Base-by-base conservation (phyloP, 2,113 vertebrate genomes). In the Asarcornis scutulata region DNA sequence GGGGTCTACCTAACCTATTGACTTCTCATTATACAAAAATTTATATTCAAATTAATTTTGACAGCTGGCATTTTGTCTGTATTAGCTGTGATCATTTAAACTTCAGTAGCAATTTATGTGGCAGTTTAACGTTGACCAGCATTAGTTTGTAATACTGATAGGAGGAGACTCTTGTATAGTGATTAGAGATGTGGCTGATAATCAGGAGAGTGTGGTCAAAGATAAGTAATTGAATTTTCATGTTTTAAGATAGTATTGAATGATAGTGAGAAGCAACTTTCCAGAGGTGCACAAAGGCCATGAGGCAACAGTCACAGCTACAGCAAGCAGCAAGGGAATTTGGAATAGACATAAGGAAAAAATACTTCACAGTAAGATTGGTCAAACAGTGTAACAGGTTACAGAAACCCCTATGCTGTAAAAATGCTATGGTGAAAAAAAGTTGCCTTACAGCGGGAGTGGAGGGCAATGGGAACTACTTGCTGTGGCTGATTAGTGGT, bases 11-110 rank as follows among this genome's bases (percentile, higher is more conserved):
- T 91, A 91, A 72, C 48, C 38, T 91, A n/a, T 18, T 71, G 76
- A 74, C 62, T 91, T 96, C 64, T 62, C 10, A 1, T 92, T 86
- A 80, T 48, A n/a, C 6, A 36, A n/a, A 84, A 67, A 91, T 88
- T 91, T 82, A 83, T 59, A 90, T 86, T 88, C 26, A 85, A 74
- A 93, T 90, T 79, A 84, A 66, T 95, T 83, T 94, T 83, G 79
- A 52, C 75, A 91, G 38, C 50, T 82, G 59, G 80, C 48, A 34
- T 95, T 96, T 91, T 95, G 63, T 82, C 46, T 91, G 48, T 73
- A 44, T 95, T 86, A 95, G 58, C 42, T 67, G 18, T 74, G 50
- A 71, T 91, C 3, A 42, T 89, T 92, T 86, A 56, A 89, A 94
- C 27, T 91, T 89, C n/a, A 59, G 53, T 59, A 80, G 20, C 63